Conservation (phyloP, 2,888 invertebrate species). For the Oegoconia quadripuncta region DNA sequence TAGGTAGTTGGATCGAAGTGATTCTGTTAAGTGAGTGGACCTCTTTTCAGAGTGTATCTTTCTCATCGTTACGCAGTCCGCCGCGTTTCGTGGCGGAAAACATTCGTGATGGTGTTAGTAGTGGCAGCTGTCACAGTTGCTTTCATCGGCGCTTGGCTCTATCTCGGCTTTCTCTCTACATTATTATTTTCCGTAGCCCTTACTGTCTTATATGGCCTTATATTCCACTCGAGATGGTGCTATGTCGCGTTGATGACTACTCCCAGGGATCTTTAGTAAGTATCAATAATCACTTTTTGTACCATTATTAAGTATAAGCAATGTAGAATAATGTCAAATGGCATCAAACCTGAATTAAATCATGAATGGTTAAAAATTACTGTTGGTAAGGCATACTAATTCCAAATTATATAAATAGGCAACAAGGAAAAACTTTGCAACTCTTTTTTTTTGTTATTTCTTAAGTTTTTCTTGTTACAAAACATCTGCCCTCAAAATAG, state of each 20-base stretch:
- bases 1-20: no score
- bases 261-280: conserved; percentile 86
- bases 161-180: conserved; percentile 82
- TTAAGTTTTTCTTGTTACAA: no score
- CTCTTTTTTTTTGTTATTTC: no score
- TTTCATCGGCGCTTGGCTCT: conserved; percentile 66
- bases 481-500: no score
- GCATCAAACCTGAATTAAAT: neutral
- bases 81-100: conserved; percentile 71
- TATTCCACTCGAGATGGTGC: conserved; percentile 87
- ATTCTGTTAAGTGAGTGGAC: no score
- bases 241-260: conserved; percentile 86
- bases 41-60: neutral
- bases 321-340: conserved; percentile 3
- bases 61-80: conserved; percentile 51
- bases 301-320: neutral
- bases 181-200: conserved; percentile 80
- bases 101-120: conserved; percentile 62
- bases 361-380: neutral
- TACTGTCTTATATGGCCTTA: conserved; percentile 79
- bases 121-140: conserved; percentile 59
- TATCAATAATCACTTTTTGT: conserved; percentile 13
- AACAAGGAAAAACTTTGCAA: no score
- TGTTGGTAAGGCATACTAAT: no score
- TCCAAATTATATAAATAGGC: no score